Evolutionary conservation across 2,113 vertebrate genomes (phyloP).

Genomic region (Solea senegalensis): DNA sequence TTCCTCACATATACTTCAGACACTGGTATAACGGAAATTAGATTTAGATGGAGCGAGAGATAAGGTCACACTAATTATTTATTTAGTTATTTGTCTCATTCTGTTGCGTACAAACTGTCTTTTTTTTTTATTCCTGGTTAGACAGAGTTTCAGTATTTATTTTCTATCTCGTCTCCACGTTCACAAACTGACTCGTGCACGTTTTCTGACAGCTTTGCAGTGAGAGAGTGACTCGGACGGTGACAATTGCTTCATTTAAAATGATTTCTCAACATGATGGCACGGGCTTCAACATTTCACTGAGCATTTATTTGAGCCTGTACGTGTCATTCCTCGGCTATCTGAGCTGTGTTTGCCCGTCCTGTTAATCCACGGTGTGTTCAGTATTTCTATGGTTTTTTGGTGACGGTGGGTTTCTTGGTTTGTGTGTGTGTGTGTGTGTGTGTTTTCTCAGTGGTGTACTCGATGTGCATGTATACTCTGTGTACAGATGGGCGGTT

Average conservation of each 20-base stretch:
- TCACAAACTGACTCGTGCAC: conserved; percentile 2
- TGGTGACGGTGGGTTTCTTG: conserved; percentile 29
- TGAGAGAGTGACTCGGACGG: background rate
- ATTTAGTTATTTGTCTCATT: too few species aligned
- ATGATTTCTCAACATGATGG: conserved; percentile 15
- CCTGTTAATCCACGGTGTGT: conserved; percentile 39
- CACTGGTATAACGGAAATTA: too few species aligned
- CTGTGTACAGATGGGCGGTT: conserved; percentile 38
- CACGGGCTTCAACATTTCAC: conserved; percentile 6
- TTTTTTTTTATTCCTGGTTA: too few species aligned
- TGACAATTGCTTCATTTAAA: conserved; percentile 1
- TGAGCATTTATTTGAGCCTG: conserved; percentile 29
- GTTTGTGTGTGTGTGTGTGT: conserved; percentile 39
- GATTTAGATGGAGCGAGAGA: too few species aligned
- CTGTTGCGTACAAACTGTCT: too few species aligned
- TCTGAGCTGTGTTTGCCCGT: conserved; percentile 34
- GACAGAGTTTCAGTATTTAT: too few species aligned
- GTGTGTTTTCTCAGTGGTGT: conserved; percentile 52
- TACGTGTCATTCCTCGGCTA: conserved; percentile 43
- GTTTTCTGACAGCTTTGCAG: conserved; percentile 13
- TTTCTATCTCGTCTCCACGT: background rate
- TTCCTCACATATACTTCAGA: too few species aligned
- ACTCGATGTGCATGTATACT: conserved; percentile 49
- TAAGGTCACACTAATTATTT: too few species aligned
- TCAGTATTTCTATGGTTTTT: conserved; percentile 35